Base-by-base conservation (phyloP, 2,797 vertebrate genomes). In the Enteromius fasciolatus region DNA sequence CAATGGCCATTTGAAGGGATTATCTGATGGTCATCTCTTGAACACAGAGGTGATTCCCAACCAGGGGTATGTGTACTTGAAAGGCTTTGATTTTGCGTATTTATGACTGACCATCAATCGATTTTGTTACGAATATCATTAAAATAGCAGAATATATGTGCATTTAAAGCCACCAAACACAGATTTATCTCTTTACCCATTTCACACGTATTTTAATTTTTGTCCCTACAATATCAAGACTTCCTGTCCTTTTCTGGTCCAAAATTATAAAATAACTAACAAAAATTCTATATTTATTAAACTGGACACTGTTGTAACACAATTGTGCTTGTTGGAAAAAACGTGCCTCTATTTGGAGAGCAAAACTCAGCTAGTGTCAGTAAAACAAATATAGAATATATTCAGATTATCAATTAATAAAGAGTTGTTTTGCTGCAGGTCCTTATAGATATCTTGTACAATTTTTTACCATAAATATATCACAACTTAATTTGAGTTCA, bases 1-100 rank as follows among this genome's bases (percentile, higher is more conserved):
- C 67, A 77, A 77, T 83, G 81, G 28, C 25, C 41, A 48, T 76
- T 50, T 82, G 46, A 82, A 68, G 61, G 74, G 74, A 77, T 83
- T 77, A 77, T 57, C 61, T 28, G 72, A 66, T 83, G 36, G 20
- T 72, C 52, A 81, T 80, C 78, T 48, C 52, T 46, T 61, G 67
- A 80, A 10, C 23, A 33, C 11, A 15, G 64, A 68, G 33, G 23
- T 44, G 33, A 31, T 41, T 48, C 64, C 8, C 81, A 46, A 18
- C 20, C 46, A 57, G 72, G 48, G 18, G 5, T 67, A 54, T 76
- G 33, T 57, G 68, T 46, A 33, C 41, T 50, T 78, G 59, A 67
- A 78, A 44, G n/a, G 5, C 4, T 76, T 61, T 46, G 9, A 20
- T 54, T 52, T 73, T 31, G 28, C 5, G 12, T n/a, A 52, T 36